These are phyloP conservation scores for Amazona ochrocephala DNA, from an alignment of 2,797 vertebrate species.

Conservation along the genomic window DNA sequence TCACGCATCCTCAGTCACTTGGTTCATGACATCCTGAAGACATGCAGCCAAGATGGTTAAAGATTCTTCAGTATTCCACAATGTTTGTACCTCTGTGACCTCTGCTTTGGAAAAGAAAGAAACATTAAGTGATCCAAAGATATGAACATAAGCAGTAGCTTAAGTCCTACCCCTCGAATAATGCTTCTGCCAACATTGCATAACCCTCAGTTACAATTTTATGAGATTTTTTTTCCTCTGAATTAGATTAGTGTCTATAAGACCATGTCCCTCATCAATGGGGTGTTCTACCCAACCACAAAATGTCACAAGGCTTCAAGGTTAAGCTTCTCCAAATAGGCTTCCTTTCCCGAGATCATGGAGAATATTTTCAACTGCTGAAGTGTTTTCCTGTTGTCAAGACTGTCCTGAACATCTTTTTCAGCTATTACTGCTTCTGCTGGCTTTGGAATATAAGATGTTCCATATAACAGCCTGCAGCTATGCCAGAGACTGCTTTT, in stretches of 20 bases:
- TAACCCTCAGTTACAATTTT: neutral
- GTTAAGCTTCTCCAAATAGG: neutral
- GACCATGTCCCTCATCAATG: fast-evolving
- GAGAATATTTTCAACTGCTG: neutral
- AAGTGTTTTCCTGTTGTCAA: slow-evolving; percentile 13
- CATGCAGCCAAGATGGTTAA: neutral
- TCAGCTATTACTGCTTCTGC: neutral
- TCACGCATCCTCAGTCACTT: neutral
- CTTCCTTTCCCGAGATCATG: neutral
- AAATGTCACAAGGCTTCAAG: neutral
- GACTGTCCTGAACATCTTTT: slow-evolving; percentile 6
- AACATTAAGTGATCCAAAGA: neutral
- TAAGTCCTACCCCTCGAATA: neutral
- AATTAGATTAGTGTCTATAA: neutral
- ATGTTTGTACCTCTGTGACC: neutral
- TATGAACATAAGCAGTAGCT: neutral
- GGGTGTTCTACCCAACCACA: neutral
- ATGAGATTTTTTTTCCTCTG: neutral
- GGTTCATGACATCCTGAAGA: neutral
- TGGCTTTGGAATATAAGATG: slow-evolving; percentile 38
- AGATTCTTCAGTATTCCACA: neutral
- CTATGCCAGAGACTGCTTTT: slow-evolving; percentile 22
- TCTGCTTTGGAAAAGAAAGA: slow-evolving; percentile 19
- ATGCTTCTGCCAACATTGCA: neutral
- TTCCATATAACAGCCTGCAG: slow-evolving; percentile 12